A percentile compares a stretch with the other conserved stretches of the same genome.
Conservation (phyloP, 2,888 invertebrate genomes). For the Bedellia somnulentella region DNA sequence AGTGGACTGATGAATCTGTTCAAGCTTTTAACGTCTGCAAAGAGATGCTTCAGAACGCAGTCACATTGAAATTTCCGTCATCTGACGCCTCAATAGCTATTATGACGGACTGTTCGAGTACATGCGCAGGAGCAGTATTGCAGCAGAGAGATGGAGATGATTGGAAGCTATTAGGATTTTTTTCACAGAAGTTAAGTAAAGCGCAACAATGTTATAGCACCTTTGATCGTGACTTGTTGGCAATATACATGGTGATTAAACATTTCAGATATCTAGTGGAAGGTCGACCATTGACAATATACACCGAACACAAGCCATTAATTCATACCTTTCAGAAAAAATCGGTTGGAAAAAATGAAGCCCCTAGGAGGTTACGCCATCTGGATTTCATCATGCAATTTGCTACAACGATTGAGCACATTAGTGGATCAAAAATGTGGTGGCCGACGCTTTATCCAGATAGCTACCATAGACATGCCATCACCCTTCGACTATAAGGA, state of each 20-base stretch:
- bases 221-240: slow-evolving; percentile 6
- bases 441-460: slow-evolving; percentile 5
- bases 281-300: slow-evolving; percentile 4
- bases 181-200: slow-evolving; percentile 4
- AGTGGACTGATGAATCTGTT: slow-evolving; percentile 4
- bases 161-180: slow-evolving; percentile 6
- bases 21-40: slow-evolving; percentile 6
- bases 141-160: not conserved
- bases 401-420: slow-evolving; percentile 6
- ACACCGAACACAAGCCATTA: slow-evolving; percentile 10
- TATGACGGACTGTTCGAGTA: not conserved
- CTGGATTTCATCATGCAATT: slow-evolving; percentile 10
- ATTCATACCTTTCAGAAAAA: slow-evolving; percentile 8
- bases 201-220: slow-evolving; percentile 5
- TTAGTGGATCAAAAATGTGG: slow-evolving; percentile 3
- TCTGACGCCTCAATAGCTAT: not conserved
- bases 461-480: not conserved
- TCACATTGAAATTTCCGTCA: not conserved
- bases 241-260: slow-evolving; percentile 4
- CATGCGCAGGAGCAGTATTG: not conserved
- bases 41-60: not conserved
- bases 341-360: slow-evolving; percentile 6
- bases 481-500: slow-evolving; percentile 1
- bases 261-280: slow-evolving; percentile 7
- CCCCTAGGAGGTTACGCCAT: slow-evolving; percentile 9